These are phyloP conservation scores for Bradypus variegatus DNA, from an alignment of 2,797 vertebrate genomes.

Conservation along the genomic window DNA sequence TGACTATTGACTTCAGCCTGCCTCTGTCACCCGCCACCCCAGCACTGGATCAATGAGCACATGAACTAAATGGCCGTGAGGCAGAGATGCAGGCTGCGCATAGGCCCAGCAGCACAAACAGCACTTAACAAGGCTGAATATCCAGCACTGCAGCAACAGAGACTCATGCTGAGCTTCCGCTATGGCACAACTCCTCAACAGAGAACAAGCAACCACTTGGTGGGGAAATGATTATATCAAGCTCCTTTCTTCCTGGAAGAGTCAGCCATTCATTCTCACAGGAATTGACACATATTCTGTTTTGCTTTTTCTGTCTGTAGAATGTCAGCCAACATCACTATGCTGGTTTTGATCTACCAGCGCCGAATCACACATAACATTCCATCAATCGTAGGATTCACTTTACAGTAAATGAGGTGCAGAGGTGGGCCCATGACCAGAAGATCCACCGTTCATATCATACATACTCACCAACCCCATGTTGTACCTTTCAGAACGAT, in stretches of 20 bases:
- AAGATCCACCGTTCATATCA: background rate
- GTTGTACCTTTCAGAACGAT: background rate
- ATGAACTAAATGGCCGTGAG: background rate
- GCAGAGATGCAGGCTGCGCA: background rate
- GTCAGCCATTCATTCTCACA: background rate
- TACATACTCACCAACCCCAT: background rate
- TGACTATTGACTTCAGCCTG: background rate
- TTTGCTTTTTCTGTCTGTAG: background rate
- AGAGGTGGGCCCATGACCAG: background rate
- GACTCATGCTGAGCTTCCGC: background rate
- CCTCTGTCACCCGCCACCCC: background rate
- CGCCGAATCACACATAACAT: background rate
- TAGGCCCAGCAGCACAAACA: background rate
- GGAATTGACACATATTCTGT: background rate
- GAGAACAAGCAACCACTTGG: background rate
- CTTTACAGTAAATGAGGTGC: background rate
- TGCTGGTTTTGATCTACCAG: background rate
- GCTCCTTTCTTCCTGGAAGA: background rate
- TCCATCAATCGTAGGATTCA: background rate
- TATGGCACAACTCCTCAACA: background rate
- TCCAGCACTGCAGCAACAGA: background rate
- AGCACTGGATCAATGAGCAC: background rate
- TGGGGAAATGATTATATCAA: background rate
- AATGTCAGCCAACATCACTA: background rate
- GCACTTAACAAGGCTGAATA: background rate